Evolutionary conservation across 2,888 invertebrate species (phyloP).

Genomic region (Abrostola triplasia): DNA sequence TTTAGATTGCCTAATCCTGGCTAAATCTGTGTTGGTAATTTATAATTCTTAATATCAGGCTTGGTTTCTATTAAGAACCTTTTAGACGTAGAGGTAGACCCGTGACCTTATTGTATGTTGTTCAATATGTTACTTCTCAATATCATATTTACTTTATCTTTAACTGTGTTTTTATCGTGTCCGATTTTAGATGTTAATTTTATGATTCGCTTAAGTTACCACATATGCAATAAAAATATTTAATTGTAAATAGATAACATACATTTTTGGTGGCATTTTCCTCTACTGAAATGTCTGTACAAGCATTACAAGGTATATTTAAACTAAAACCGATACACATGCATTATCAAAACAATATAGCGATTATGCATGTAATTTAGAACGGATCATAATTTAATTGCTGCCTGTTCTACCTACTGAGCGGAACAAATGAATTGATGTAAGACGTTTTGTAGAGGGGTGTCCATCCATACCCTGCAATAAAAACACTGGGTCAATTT

Average conservation of each 20-base stretch:
- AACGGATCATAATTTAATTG: conserved; percentile 6
- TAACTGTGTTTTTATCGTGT: neutral
- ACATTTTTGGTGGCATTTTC: neutral
- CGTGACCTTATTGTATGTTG: neutral
- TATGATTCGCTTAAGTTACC: neutral
- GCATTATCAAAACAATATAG: neutral
- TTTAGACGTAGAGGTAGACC: too few species aligned
- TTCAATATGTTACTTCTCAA: neutral
- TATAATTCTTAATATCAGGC: too few species aligned
- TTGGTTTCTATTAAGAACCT: too few species aligned
- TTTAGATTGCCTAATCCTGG: too few species aligned
- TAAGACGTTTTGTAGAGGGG: conserved; percentile 34
- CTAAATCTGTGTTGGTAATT: too few species aligned
- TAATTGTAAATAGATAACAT: neutral
- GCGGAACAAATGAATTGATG: conserved; percentile 46
- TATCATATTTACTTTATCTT: neutral
- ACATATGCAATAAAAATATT: neutral
- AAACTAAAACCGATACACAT: neutral
- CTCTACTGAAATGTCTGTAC: neutral
- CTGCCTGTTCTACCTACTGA: conserved; percentile 15
- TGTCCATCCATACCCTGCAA: conserved; percentile 33
- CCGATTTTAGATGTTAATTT: neutral
- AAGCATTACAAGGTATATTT: neutral
- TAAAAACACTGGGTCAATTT: conserved; percentile 76
- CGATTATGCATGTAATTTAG: neutral